Conservation (phyloP, 2,113 vertebrate genomes). For the Sclerurus mexicanus region DNA sequence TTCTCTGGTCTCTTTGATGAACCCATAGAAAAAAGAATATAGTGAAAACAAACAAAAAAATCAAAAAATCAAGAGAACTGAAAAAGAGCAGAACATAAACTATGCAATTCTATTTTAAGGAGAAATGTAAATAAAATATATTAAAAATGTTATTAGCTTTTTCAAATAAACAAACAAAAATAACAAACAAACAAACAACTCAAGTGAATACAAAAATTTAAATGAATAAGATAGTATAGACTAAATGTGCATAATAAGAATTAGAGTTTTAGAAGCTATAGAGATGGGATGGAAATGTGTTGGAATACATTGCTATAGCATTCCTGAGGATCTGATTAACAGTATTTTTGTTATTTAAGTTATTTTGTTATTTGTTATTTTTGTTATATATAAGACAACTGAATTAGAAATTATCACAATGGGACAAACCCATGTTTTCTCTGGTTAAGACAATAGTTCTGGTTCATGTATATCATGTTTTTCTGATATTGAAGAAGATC, state of each 20-base stretch:
- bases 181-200: not conserved
- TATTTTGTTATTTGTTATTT: too few relatives aligned
- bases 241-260: not conserved
- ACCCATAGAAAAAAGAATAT: not conserved
- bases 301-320: not conserved
- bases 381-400: too few relatives aligned
- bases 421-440: not conserved
- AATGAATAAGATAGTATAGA: not conserved
- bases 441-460: not conserved
- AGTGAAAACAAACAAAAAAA: not conserved
- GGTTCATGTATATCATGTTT: not conserved
- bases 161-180: too few relatives aligned
- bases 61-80: not conserved
- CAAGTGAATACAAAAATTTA: not conserved
- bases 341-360: too few relatives aligned
- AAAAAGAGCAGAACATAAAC: not conserved
- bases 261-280: not conserved
- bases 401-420: not conserved
- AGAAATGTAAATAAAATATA: not conserved
- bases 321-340: not conserved
- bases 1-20: not conserved
- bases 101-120: not conserved
- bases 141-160: not conserved
- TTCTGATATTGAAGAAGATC: not conserved
- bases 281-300: not conserved